Percentiles rank a stretch among this genome's conserved stretches.
Evolutionary conservation across 2,888 invertebrate genomes (phyloP).

Genomic region (Lampropteryx suffumata): DNA sequence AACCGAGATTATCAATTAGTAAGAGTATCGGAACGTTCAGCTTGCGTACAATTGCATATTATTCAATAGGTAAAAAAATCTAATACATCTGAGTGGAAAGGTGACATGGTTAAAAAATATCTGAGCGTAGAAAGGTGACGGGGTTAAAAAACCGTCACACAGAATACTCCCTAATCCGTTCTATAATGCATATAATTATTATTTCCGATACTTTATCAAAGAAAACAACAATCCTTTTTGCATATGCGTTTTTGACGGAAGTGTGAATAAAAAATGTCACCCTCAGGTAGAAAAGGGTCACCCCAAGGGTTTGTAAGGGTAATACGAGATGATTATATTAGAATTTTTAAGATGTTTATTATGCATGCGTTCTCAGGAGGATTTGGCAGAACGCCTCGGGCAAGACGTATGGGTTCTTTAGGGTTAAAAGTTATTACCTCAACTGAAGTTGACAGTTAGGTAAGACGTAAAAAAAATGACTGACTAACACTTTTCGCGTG

Average conservation of each 20-base stretch:
- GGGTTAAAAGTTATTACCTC: conserved; percentile 49
- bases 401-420: conserved; percentile 60
- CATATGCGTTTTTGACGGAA: conserved; percentile 78
- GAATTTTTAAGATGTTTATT: conserved; percentile 72
- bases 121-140: too few relatives aligned
- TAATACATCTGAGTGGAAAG: conserved; percentile 72
- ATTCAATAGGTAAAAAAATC: conserved; percentile 60
- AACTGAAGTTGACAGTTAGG: conserved; percentile 4
- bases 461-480: too few relatives aligned
- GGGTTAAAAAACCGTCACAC: conserved; percentile 71
- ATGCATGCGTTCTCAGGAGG: conserved; percentile 81
- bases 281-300: conserved; percentile 77
- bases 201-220: conserved; percentile 79
- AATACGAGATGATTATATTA: conserved; percentile 67
- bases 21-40: conserved; percentile 57
- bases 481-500: too few relatives aligned
- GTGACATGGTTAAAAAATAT: conserved; percentile 77
- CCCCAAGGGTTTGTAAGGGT: conserved; percentile 65
- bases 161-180: conserved; percentile 76
- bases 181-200: conserved; percentile 83
- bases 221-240: conserved; percentile 80
- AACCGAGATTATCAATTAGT: conserved; percentile 61
- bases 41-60: conserved; percentile 70
- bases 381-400: conserved; percentile 69
- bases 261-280: conserved; percentile 81